Conservation (phyloP, 1,140 invertebrate species). For the Nilaparvata lugens region DNA sequence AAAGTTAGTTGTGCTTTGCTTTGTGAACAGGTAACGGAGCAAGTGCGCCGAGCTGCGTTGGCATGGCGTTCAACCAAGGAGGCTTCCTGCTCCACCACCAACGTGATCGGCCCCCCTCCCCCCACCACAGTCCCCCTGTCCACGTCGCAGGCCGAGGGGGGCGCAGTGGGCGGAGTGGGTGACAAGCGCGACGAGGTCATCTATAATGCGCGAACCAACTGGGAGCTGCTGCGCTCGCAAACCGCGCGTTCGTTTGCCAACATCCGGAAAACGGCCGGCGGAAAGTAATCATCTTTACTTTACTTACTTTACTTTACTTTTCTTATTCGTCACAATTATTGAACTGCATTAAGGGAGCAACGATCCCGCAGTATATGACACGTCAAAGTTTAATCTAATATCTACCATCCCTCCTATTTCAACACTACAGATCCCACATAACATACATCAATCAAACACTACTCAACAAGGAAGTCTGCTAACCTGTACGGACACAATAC, state of each 20-base stretch:
- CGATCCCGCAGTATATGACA: too few relatives aligned
- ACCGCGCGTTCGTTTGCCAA: slow-evolving; percentile 35
- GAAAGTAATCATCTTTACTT: too few relatives aligned
- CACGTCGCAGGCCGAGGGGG: slow-evolving; percentile 7
- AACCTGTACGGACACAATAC: too few relatives aligned
- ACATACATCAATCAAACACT: too few relatives aligned
- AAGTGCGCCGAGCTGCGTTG: slow-evolving; percentile 59
- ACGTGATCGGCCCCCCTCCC: slow-evolving; percentile 33
- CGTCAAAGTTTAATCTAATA: too few relatives aligned
- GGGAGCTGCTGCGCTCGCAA: slow-evolving; percentile 64
- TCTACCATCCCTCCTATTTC: too few relatives aligned
- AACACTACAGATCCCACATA: too few relatives aligned
- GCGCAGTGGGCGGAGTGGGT: neutral
- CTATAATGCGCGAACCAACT: slow-evolving; percentile 69
- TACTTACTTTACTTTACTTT: too few relatives aligned
- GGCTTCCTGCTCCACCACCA: slow-evolving; percentile 51
- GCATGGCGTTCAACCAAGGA: slow-evolving; percentile 68
- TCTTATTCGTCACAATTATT: too few relatives aligned
- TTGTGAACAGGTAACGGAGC: slow-evolving; percentile 44
- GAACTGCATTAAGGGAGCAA: too few relatives aligned
- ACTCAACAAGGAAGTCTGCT: too few relatives aligned
- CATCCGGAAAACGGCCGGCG: slow-evolving; percentile 18
- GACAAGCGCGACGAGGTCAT: slow-evolving; percentile 60
- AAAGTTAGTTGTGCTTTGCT: too few relatives aligned
- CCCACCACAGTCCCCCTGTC: neutral